A percentile compares a stretch with the other conserved stretches of the same genome.
Conservation (phyloP, 2,113 vertebrate genomes). For the Pollimyrus isidori region DNA sequence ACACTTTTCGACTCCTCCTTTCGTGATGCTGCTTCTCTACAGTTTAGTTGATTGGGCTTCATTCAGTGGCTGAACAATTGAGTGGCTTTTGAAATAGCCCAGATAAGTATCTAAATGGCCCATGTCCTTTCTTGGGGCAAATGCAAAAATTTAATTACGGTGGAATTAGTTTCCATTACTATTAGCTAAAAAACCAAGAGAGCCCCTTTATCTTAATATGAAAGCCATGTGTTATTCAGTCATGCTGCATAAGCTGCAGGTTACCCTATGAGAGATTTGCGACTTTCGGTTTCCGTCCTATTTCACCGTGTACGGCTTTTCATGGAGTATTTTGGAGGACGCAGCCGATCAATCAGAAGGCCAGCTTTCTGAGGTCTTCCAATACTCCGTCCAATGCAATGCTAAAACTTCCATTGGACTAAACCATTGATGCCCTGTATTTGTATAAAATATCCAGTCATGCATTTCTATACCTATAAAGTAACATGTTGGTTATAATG, state of each 20-base stretch:
- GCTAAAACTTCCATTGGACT: constrained; percentile 39
- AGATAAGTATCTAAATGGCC: not conserved
- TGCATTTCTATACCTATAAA: not conserved
- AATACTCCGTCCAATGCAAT: constrained; percentile 85
- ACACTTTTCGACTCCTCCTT: not conserved
- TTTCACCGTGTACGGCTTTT: not conserved
- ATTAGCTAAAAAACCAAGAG: not conserved
- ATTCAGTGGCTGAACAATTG: not conserved
- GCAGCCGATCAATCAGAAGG: not conserved
- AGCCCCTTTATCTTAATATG: not conserved
- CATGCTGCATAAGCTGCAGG: not conserved
- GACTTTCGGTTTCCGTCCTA: not conserved
- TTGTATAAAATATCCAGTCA: not conserved
- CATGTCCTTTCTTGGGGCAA: not conserved
- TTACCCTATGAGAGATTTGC: not conserved
- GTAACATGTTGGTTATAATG: not conserved
- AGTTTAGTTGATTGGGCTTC: not conserved
- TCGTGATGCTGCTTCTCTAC: not conserved
- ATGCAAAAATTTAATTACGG: not conserved
- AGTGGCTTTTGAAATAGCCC: not conserved
- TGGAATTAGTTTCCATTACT: not conserved
- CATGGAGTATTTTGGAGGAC: not conserved
- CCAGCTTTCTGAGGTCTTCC: constrained; percentile 57
- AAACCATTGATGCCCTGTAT: not conserved
- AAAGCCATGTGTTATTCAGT: not conserved